Conservation (phyloP, 2,888 invertebrate species). For the Rhogogaster chlorosoma region DNA sequence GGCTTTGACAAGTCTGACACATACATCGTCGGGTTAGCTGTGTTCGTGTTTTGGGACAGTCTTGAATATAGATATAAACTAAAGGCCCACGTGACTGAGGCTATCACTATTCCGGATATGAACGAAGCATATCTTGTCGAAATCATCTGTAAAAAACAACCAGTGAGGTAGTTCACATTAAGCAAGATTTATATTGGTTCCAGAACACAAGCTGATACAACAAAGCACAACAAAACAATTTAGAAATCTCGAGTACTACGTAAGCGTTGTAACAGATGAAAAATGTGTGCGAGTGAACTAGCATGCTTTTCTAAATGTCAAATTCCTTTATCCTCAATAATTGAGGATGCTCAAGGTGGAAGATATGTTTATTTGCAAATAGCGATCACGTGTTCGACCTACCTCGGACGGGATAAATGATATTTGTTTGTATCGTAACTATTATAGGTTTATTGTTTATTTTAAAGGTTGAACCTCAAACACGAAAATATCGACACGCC, state of each 20-base stretch:
- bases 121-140: constrained; percentile 81
- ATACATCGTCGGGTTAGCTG: constrained; percentile 76
- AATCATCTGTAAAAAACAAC: constrained; percentile 66
- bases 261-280: background rate
- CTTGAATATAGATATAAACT: constrained; percentile 87
- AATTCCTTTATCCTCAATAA: background rate
- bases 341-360: background rate
- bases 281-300: background rate
- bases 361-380: background rate
- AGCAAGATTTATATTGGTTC: background rate
- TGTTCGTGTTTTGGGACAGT: constrained; percentile 77
- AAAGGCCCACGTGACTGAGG: constrained; percentile 87
- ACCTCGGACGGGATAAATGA: constrained; percentile 17
- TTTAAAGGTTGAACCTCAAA: background rate
- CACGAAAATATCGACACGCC: background rate
- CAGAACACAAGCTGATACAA: background rate
- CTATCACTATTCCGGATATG: constrained; percentile 86
- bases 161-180: background rate
- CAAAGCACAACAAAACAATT: background rate
- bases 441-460: background rate
- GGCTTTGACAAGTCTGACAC: constrained; percentile 61
- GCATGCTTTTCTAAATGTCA: background rate
- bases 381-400: background rate
- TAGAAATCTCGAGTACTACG: background rate
- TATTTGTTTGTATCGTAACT: background rate